Base-by-base conservation (phyloP, 2,113 vertebrate genomes). In the Pycnonotus jocosus region DNA sequence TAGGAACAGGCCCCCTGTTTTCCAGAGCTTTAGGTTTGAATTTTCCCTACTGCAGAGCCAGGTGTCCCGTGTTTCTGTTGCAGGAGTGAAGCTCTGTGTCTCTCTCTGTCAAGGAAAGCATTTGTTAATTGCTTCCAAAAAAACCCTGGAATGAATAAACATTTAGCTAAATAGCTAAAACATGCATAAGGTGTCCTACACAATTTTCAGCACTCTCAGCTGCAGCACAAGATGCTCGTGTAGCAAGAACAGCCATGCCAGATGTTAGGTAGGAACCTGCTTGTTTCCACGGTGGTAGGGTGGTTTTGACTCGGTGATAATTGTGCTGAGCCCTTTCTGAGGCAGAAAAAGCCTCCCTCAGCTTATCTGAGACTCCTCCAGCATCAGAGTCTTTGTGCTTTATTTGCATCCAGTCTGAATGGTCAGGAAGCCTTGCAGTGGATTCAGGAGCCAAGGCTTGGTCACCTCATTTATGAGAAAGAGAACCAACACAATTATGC, bases 111-210 rank as follows among this genome's bases (percentile, higher is more conserved):
- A 66, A 79, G 42, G 45, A 70, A 7, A 83, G 38, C 79, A 86
- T 88, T 95, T 73, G 62, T 88, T 92, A 89, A 87, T 76, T 83
- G 68, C 77, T 91, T 88, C 11, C 6, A 70, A 82, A 92, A 85
- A 40, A 23, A 38, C 9, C 19, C 27, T 70, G 58, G 56, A 91
- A 62, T 40, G 91, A 93, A 92, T 79, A 93, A 93, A 94, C 89
- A 92, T 81, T 87, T 66, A 85, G 53, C 91, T 77, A 95, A 95
- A 92, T 47, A 89, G 45, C 74, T 85, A 77, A 89, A 97, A 95
- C 81, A 92, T 28, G 33, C 89, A 89, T 81, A 85, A 84, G 86
- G 77, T 87, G 57, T 86, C 77, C 78, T 72, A 53, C 3, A 5
- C 77, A 71, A 72, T 87, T 91, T 89, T 69, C 89, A 81, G 33